phyloP scores from a whole-genome alignment of 2,888 invertebrate species.

The Dryocosmus kuriphilus region DNA sequence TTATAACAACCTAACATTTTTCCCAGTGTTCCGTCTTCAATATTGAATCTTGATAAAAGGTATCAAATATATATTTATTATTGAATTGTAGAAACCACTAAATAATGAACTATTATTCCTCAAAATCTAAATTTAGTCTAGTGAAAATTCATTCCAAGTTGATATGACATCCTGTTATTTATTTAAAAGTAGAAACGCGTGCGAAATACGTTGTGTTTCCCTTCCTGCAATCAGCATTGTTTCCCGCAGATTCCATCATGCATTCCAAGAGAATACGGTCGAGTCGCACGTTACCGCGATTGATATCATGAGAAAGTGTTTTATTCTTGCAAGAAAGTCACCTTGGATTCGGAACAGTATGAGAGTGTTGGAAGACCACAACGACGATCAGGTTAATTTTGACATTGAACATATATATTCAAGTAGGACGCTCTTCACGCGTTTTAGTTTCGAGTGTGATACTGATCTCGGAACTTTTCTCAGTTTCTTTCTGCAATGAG shows the following conservation, averaged over 20 bases:
- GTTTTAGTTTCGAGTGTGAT: slow-evolving; percentile 54
- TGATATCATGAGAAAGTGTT: slow-evolving; percentile 32
- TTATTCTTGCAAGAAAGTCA: slow-evolving; percentile 47
- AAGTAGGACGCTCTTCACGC: slow-evolving; percentile 59
- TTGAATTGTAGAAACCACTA: background rate
- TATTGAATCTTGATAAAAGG: too few species aligned
- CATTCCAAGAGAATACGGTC: slow-evolving; percentile 26
- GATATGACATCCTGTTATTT: slow-evolving; percentile 26
- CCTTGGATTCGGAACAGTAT: slow-evolving; percentile 50
- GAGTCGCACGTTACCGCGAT: slow-evolving; percentile 22
- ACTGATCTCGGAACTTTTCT: background rate
- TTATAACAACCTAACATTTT: too few species aligned
- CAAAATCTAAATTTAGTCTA: background rate
- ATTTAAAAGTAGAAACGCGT: slow-evolving; percentile 28
- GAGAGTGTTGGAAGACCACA: slow-evolving; percentile 53
- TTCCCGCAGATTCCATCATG: slow-evolving; percentile 15
- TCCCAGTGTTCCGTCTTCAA: too few species aligned
- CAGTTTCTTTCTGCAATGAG: background rate
- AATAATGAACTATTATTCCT: slow-evolving; percentile 12
- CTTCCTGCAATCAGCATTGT: slow-evolving; percentile 29
- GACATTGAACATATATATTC: slow-evolving; percentile 51
- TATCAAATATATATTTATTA: too few species aligned
- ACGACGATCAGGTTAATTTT: slow-evolving; percentile 53
- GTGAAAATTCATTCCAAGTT: background rate
- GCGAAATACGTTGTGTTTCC: slow-evolving; percentile 16